Conservation (phyloP, 2,888 invertebrate genomes). For the Cosmia pyralina region DNA sequence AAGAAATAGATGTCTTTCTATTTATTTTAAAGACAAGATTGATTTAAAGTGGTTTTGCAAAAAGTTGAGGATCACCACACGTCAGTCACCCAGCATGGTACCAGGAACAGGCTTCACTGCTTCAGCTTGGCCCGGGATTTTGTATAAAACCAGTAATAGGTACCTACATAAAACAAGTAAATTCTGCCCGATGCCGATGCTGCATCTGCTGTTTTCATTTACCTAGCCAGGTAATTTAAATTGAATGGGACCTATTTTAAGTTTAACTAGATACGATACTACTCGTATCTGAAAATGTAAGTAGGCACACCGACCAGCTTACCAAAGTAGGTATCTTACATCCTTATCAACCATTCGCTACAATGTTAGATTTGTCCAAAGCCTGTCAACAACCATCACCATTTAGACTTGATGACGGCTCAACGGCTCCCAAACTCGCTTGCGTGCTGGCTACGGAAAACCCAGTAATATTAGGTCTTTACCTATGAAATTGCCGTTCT, state of each 20-base stretch:
- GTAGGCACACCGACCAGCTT: not conserved
- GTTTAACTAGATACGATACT: conserved; percentile 8
- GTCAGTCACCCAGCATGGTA: conserved; percentile 37
- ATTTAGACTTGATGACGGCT: not conserved
- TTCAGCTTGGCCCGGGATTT: not conserved
- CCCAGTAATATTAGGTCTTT: too few species aligned
- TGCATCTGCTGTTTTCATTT: conserved; percentile 9
- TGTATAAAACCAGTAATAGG: conserved; percentile 12
- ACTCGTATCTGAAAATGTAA: conserved; percentile 8
- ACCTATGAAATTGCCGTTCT: too few species aligned
- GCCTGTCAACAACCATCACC: not conserved
- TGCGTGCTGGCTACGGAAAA: not conserved
- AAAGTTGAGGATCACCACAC: not conserved
- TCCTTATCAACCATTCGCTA: not conserved
- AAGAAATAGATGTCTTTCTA: conserved; percentile 28
- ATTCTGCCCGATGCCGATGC: not conserved
- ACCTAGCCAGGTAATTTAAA: conserved; percentile 18
- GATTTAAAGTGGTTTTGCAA: conserved; percentile 16
- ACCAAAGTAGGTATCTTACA: not conserved
- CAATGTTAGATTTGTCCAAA: not conserved
- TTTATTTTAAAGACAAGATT: conserved; percentile 18
- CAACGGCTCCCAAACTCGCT: not conserved
- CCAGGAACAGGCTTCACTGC: not conserved
- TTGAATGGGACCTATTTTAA: conserved; percentile 25
- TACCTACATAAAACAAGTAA: conserved; percentile 1